These are phyloP conservation scores for Neocrepidodera transversa DNA, from an alignment of 2,888 invertebrate genomes.

Conservation along the genomic window DNA sequence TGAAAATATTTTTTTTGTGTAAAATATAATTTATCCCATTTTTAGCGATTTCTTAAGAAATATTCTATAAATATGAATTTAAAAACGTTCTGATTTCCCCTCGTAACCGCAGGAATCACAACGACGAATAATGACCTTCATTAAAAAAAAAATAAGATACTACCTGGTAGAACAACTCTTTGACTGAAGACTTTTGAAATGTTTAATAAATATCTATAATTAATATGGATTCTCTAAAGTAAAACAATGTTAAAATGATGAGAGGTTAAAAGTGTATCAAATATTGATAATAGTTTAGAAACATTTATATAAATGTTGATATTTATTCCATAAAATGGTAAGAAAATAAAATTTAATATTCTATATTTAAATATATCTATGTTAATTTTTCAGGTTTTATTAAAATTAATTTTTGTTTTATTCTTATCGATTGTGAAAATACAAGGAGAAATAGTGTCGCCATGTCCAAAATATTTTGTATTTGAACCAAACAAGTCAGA, in stretches of 20 bases:
- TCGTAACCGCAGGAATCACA: conserved; percentile 4
- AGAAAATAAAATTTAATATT: neutral
- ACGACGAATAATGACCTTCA: conserved; percentile 1
- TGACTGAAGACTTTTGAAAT: neutral
- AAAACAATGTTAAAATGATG: neutral
- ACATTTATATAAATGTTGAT: neutral
- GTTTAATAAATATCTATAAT: neutral
- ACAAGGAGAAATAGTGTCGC: conserved; percentile 17
- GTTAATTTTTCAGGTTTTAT: neutral
- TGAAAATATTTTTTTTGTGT: no score
- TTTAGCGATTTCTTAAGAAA: no score
- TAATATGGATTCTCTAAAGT: neutral
- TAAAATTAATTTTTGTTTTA: conserved; percentile 1
- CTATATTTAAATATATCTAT: neutral
- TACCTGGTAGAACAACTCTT: conserved; percentile 3
- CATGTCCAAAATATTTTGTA: conserved; percentile 27
- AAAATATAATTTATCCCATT: no score
- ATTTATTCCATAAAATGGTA: neutral
- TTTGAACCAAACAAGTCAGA: conserved; percentile 30
- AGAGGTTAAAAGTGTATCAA: conserved; percentile 4
- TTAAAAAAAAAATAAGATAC: conserved; percentile 1
- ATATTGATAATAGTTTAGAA: neutral
- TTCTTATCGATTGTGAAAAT: conserved; percentile 3
- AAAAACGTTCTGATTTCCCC: no score
- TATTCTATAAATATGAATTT: no score